Evolutionary conservation across 2,888 invertebrate genomes (phyloP), one percentile per base, ranked within the genome.

Genomic region (Ichneumoninae sp.): DNA sequence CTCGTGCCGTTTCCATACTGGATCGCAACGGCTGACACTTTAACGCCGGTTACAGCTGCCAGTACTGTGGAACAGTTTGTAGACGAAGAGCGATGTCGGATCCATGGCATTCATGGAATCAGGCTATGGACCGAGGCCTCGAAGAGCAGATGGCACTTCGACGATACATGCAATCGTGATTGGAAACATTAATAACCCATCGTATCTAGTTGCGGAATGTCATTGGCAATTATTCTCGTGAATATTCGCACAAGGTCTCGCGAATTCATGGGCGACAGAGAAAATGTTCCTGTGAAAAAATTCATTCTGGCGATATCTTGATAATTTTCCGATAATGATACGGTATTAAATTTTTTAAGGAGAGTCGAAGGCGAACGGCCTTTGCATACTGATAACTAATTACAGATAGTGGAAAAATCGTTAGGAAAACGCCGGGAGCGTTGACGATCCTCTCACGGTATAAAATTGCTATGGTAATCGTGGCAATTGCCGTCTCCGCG

Each of bases 381-480:
- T 19, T 60, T 33, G 26, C 36, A 63, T 54, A n/a, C 57, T 50
- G 66, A 78, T 71, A 83, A 77, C 52, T 68, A 83, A 83, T 78
- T 60, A 44, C 60, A 69, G 57, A 83, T 63, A 26, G 65, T 68
- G 69, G 60, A 83, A 78, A 73, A 73, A 83, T 44, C 63, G 36
- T 83, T 83, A 73, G 68, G 47, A 57, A 60, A 69, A 60, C 60
- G n/a, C 5, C 63, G n/a, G 4, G 33, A 63, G 30, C 65, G 65
- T 54, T 65, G 33, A 47, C n/a, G 47, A 73, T 65, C 7, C 63
- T 7, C 47, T 65, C 19, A n/a, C 8, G 22, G 22, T 65, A 66
- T 65, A 65, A 71, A 36, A 54, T 47, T 65, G 19, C 47, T 60
- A 77, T 73, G 76, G 50, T 73, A 78, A 78, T 60, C 66, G 77